Conservation (phyloP, 1,140 invertebrate species). For the Camponotus pennsylvanicus region DNA sequence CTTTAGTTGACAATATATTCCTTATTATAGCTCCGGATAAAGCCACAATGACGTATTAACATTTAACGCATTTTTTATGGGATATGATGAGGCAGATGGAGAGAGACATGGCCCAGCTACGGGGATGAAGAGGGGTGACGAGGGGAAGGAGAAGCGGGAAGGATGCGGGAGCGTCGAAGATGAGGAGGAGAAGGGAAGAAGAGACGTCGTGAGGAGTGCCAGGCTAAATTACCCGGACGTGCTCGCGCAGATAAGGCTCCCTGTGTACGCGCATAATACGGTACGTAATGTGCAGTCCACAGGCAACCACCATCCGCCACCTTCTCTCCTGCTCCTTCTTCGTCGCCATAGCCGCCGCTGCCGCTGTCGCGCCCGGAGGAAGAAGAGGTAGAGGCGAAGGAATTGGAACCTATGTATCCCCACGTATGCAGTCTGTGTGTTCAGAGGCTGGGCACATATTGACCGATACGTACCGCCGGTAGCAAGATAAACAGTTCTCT, state of each 20-base stretch:
- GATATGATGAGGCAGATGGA: background rate
- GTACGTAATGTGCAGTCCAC: constrained; percentile 77
- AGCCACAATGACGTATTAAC: constrained; percentile 45
- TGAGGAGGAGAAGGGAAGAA: constrained; percentile 46
- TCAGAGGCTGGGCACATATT: constrained; percentile 83
- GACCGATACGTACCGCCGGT: constrained; percentile 82
- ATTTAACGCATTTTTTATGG: constrained; percentile 55
- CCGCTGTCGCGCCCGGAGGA: constrained; percentile 68
- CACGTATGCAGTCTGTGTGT: constrained; percentile 79
- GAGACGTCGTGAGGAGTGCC: constrained; percentile 70
- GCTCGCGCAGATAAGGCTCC: constrained; percentile 77
- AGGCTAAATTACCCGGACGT: constrained; percentile 79
- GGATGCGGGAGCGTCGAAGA: constrained; percentile 21
- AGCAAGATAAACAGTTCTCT: constrained; percentile 82
- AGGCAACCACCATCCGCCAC: constrained; percentile 63
- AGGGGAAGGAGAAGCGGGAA: constrained; percentile 47
- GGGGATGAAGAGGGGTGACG: background rate
- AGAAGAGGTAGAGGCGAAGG: constrained; percentile 69
- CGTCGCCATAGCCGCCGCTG: constrained; percentile 15
- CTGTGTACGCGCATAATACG: constrained; percentile 79
- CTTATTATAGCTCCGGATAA: constrained; percentile 37
- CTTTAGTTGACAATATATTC: constrained; percentile 38
- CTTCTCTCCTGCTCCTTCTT: background rate
- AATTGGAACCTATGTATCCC: constrained; percentile 72
- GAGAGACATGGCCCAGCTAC: background rate